Evolutionary conservation across 2,888 invertebrate species (phyloP), one percentile per base, ranked within the genome.

Genomic region (Ethmia dodecea): DNA sequence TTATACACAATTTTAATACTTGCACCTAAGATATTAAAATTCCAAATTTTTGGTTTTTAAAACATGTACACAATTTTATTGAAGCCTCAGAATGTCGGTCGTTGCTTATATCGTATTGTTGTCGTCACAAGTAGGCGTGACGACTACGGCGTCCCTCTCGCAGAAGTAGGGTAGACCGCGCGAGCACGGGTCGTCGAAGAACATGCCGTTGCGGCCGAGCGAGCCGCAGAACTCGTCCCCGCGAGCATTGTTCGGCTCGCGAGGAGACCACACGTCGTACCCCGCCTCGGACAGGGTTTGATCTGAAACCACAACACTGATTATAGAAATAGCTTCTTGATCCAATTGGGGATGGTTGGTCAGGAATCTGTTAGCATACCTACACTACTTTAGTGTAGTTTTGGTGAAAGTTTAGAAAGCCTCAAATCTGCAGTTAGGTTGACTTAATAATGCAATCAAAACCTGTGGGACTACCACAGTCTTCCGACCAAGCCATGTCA

Each of bases 271-370:
- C 6, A 28, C 24, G 10, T 33, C 33, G 20, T 41, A 41, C 10
- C 30, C 33, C 5, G 47, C 40, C n/a, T 39, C 24, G n/a, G 36
- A 15, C 20, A 43, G 18, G 0, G 38, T 37, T 27, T 42, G 28
- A 3, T 33, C 38, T 44, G 36, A 3, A 22, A 22, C 3, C 3
- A 11, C 3, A 5, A 8, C 18, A 18, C 5, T 18, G n/a, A n/a
- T n/a, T n/a, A n/a, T n/a, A n/a, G n/a, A 18, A 18, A 18, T 18
- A 18, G 8, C 18, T 8, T 8, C 5, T 18, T 10, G 3, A 11
- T 24, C 11, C 5, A 2, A 26, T 10, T 10, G 11, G 3, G 3
- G 2, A 26, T 3, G 3, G 26, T 26, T 26, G 11, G 3, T 12
- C 12, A 26, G 12, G 8, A 6, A 8, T 5, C 18, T 18, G 18